phyloP scores from a whole-genome alignment of 2,888 invertebrate genomes.

The Zhengitettix transpicula region DNA sequence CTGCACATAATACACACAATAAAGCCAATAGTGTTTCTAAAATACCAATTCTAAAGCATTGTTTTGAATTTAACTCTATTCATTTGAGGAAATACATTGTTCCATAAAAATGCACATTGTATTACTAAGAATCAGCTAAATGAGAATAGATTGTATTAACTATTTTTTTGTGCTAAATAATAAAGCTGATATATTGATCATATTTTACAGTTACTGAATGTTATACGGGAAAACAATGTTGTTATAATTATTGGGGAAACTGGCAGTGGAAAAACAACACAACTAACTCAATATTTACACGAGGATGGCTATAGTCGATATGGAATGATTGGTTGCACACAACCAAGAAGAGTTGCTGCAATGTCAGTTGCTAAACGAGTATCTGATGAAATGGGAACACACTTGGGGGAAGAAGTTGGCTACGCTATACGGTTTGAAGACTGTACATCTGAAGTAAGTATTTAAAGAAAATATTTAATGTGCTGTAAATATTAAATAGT shows the following conservation, averaged over 20 bases:
- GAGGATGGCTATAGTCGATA: slow-evolving; percentile 88
- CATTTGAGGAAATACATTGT: too few species aligned
- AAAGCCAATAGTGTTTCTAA: too few species aligned
- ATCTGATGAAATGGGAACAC: slow-evolving; percentile 90
- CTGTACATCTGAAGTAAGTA: slow-evolving; percentile 68
- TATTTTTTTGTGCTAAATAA: too few species aligned
- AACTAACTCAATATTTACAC: slow-evolving; percentile 90
- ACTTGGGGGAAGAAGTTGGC: slow-evolving; percentile 82
- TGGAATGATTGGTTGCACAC: slow-evolving; percentile 96
- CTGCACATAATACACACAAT: too few species aligned
- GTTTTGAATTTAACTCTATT: too few species aligned
- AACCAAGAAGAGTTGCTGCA: slow-evolving; percentile 92
- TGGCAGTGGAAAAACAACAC: slow-evolving; percentile 95
- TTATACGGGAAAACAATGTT: slow-evolving; percentile 83
- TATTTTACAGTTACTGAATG: slow-evolving; percentile 48
- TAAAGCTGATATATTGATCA: too few species aligned
- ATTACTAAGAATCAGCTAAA: too few species aligned
- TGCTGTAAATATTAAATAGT: neutral
- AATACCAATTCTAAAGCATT: too few species aligned
- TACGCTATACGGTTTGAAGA: slow-evolving; percentile 99
- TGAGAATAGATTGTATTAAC: too few species aligned
- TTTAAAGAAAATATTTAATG: neutral
- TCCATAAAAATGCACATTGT: too few species aligned
- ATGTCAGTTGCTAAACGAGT: slow-evolving; percentile 99
- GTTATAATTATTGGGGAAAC: slow-evolving; percentile 92